Evolutionary conservation across 2,888 invertebrate species (phyloP).

Genomic region (Amblyteles armatorius): DNA sequence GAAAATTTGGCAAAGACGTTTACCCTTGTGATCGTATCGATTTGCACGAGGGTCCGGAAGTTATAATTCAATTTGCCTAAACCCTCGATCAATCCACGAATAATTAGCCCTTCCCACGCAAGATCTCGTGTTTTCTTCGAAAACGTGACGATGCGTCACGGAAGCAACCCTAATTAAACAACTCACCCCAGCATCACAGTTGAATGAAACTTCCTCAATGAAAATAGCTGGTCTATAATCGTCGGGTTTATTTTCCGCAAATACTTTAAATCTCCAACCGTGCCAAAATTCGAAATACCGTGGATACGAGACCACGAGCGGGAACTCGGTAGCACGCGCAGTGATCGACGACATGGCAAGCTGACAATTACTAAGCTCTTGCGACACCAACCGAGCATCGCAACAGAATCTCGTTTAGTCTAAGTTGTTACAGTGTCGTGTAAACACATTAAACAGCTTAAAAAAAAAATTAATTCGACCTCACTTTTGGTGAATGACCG

Average conservation of each 20-base stretch:
- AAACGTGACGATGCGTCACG: slow-evolving; percentile 13
- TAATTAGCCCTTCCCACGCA: background rate
- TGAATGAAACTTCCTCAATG: slow-evolving; percentile 67
- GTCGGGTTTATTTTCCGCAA: slow-evolving; percentile 56
- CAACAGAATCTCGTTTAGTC: slow-evolving; percentile 21
- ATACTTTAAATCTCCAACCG: slow-evolving; percentile 31
- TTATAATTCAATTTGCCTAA: background rate
- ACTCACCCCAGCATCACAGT: slow-evolving; percentile 13
- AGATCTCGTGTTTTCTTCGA: background rate
- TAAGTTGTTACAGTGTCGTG: slow-evolving; percentile 9
- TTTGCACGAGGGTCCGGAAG: background rate
- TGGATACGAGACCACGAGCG: slow-evolving; percentile 14
- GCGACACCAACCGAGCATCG: background rate
- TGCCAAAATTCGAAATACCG: slow-evolving; percentile 61
- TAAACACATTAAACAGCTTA: slow-evolving; percentile 1
- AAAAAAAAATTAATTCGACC: background rate
- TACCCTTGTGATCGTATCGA: background rate
- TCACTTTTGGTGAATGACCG: background rate
- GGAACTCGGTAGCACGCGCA: slow-evolving; percentile 28
- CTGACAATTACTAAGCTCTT: slow-evolving; percentile 49
- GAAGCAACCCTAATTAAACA: slow-evolving; percentile 12
- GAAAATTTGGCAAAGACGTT: background rate
- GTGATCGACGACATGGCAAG: slow-evolving; percentile 60
- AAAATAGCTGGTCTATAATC: slow-evolving; percentile 42
- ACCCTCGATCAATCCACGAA: background rate